Evolutionary conservation across 37 sponge, comb jelly and placozoan genomes (phyloP), one percentile per base, ranked within the genome.

Genomic region (Aphrocallistes beatrix): DNA sequence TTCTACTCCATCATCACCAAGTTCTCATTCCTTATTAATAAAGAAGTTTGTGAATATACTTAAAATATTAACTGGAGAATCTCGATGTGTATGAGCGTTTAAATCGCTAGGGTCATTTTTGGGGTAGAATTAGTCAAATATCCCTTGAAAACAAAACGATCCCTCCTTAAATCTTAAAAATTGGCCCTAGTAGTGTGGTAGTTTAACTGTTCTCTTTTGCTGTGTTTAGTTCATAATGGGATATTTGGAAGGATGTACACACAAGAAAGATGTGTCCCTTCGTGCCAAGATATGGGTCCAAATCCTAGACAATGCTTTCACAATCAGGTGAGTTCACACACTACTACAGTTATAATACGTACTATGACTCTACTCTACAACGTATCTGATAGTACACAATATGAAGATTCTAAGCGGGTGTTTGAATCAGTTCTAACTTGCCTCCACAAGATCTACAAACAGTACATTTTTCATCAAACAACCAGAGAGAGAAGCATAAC

Each of bases 1-100:
- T 60, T 60, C 75, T 60, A 60, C 75, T 19, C 75, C 25, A 60
- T 60, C 75, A 60, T 60, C 75, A 60, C 75, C 3, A 60, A 60
- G n/a, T 60, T 19, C 75, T 25, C 75, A 25, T 60, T 60, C 75
- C 21, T 60, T 19, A 60, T n/a, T n/a, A n/a, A 6, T 13, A 60
- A 60, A 60, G 75, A 60, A 32, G 75, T 60, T 19, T 3, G 75
- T 60, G 8, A n/a, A n/a, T n/a, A n/a, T n/a, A n/a, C n/a, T n/a
- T n/a, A n/a, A n/a, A n/a, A n/a, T n/a, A n/a, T n/a, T n/a, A n/a
- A n/a, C n/a, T n/a, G n/a, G n/a, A n/a, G n/a, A n/a, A n/a, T n/a
- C n/a, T n/a, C n/a, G n/a, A n/a, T n/a, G n/a, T n/a, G n/a, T n/a
- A n/a, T n/a, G n/a, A n/a, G n/a, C n/a, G n/a, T n/a, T n/a, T n/a